Evolutionary conservation across 2,797 vertebrate species (phyloP), one percentile per base, ranked within the genome.

Genomic region (Brotula barbata): DNA sequence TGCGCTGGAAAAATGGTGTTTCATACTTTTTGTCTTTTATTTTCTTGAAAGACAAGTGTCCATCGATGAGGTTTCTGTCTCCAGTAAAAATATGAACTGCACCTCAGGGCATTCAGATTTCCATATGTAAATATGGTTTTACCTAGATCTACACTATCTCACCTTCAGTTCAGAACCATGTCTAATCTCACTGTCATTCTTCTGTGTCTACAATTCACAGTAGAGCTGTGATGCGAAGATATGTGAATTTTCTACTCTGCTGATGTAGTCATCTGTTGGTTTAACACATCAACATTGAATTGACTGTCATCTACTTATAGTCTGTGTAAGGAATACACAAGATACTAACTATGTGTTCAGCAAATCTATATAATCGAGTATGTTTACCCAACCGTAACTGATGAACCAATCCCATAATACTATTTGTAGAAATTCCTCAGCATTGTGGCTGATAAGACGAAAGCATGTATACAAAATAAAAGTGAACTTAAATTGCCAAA

Each of bases 71-170:
- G 58, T 66, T 72, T 72, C 46, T 13, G 41, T 68, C 48, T 78
- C 50, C 65, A 20, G 21, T 54, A 52, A 46, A 21, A 54, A 48
- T 40, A 52, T 20, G 58, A 62, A 67, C 25, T 64, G 58, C 42
- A 60, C 66, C 58, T 72, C 66, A 83, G 77, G 77, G 59, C 59
- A 73, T 78, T 73, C 14, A 70, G 19, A 73, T 62, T 57, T 71
- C 23, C 55, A 50, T 51, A 34, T 83, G 50, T 80, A 63, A 70
- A 80, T 75, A 65, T 73, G 43, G 71, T 74, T 59, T 53, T 23
- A 3, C 75, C n/a, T 19, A 53, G 47, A 58, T 78, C 50, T 64
- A 23, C 44, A 45, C 25, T 58, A 10, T 48, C 28, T 61, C 15
- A 67, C 46, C 1, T 34, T 20, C 52, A 33, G 7, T 28, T 28